Evolutionary conservation across 37 sponge, comb jelly and placozoan genomes (phyloP), one percentile per base, ranked within the genome.

Genomic region (Aplysina aerophoba): DNA sequence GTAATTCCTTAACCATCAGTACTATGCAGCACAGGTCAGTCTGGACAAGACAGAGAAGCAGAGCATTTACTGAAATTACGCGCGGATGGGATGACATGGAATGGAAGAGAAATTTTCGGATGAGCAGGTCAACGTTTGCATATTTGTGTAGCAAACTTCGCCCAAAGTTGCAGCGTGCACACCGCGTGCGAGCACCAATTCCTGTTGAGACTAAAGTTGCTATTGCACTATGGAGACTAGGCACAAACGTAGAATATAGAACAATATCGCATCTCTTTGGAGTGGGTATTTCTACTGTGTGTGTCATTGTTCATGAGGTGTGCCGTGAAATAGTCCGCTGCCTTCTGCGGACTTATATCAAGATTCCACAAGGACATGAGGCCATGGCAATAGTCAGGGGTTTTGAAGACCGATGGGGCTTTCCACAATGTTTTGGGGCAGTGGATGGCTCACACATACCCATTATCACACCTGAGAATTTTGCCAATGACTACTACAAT

Each of bases 391-490:
- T 40, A 15, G 39, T 73, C 19, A 15, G 75, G 15, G 39, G 31
- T 31, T 73, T 73, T 17, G 20, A 73, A 15, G 12, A 13, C 11
- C 28, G 20, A 30, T 73, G 75, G 75, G 75, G 75, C 13, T 8
- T 73, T 73, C 75, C 75, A 15, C 75, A 73, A 73, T 73, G 75
- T 30, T 8, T 38, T 15, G 75, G 75, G 44, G 38, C 75, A 33
- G 35, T 73, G 13, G 75, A 73, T 73, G 75, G 75, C 11, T 31
- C 38, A 8, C 75, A 73, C 75, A 73, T 73, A 34, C 75, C 75
- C 35, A 17, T 73, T 33, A 12, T 8, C 35, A 22, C 75, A 73
- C 41, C 44, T 31, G 38, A 8, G 8, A 12, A 40, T 8, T 40
- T 20, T 8, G 39, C 28, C 39, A 65, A 30, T 16, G 66, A 65